A percentile compares a stretch with the other conserved stretches of the same genome.
These are phyloP conservation scores for Calameuta pallipes DNA, from an alignment of 2,888 invertebrate genomes.

Conservation along the genomic window DNA sequence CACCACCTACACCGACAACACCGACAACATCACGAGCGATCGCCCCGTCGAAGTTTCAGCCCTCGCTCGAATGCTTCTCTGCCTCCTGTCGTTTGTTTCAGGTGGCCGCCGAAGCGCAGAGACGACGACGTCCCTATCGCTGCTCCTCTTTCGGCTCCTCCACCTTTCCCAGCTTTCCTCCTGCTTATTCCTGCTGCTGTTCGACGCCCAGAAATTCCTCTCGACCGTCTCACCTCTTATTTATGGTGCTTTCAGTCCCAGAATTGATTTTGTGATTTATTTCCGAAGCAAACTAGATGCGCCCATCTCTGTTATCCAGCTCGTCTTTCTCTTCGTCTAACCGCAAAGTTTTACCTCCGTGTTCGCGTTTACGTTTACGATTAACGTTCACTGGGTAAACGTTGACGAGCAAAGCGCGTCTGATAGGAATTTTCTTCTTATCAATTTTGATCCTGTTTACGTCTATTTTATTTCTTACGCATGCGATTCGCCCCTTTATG, in stretches of 20 bases:
- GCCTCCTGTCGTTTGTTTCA: constrained; percentile 50
- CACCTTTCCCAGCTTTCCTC: constrained; percentile 1
- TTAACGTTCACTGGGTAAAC: too few species aligned
- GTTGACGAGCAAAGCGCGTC: too few species aligned
- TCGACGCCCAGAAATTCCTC: background rate
- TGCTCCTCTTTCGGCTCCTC: constrained; percentile 25
- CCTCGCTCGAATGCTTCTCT: constrained; percentile 34
- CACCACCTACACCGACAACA: constrained; percentile 19
- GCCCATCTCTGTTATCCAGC: constrained; percentile 16
- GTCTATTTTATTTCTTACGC: too few species aligned
- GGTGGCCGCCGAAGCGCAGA: constrained; percentile 7
- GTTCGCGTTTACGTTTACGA: too few species aligned
- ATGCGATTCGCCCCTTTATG: too few species aligned
- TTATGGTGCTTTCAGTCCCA: constrained; percentile 43
- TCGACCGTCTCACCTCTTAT: constrained; percentile 41
- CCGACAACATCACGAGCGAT: too few species aligned
- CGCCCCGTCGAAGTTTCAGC: constrained; percentile 37
- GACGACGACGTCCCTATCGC: constrained; percentile 29
- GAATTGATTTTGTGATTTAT: constrained; percentile 54
- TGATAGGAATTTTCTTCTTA: too few species aligned
- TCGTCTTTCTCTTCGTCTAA: constrained; percentile 15
- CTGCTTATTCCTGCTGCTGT: constrained; percentile 12
- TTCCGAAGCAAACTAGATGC: constrained; percentile 9
- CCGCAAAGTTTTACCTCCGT: constrained; percentile 3
- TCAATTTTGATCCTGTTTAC: too few species aligned